Evolutionary conservation across 2,797 vertebrate genomes (phyloP).

Genomic region (Bradypodion ventrale): DNA sequence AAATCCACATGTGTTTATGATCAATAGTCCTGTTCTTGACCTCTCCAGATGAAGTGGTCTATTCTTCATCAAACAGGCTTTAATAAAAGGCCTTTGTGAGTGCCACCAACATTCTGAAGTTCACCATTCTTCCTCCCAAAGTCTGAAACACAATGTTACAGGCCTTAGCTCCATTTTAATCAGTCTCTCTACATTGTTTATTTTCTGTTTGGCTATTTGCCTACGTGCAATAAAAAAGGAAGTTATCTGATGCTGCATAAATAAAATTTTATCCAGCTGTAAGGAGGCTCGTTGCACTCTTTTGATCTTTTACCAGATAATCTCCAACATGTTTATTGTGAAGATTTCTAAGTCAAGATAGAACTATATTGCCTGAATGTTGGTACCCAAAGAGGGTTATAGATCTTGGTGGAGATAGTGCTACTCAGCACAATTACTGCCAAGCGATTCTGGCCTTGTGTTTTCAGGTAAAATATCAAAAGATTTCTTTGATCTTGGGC

Average conservation of each 20-base stretch:
- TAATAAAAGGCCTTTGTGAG: neutral
- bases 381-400: too few species aligned
- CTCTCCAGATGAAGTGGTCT: neutral
- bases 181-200: neutral
- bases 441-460: neutral
- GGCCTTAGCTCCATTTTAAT: neutral
- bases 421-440: too few species aligned
- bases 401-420: too few species aligned
- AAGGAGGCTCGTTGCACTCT: neutral
- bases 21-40: conserved; percentile 22
- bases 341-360: neutral
- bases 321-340: neutral
- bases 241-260: neutral
- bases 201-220: neutral
- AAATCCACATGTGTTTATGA: conserved; percentile 18
- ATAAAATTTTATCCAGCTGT: conserved; percentile 5
- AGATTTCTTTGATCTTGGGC: neutral
- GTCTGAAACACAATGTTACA: conserved; percentile 31
- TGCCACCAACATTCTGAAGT: neutral
- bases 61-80: conserved; percentile 11
- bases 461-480: neutral
- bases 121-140: neutral
- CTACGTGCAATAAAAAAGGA: conserved; percentile 9
- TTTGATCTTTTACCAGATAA: neutral
- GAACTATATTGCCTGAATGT: neutral